Conservation (phyloP, 2,797 vertebrate genomes). For the Anguilla obscura region DNA sequence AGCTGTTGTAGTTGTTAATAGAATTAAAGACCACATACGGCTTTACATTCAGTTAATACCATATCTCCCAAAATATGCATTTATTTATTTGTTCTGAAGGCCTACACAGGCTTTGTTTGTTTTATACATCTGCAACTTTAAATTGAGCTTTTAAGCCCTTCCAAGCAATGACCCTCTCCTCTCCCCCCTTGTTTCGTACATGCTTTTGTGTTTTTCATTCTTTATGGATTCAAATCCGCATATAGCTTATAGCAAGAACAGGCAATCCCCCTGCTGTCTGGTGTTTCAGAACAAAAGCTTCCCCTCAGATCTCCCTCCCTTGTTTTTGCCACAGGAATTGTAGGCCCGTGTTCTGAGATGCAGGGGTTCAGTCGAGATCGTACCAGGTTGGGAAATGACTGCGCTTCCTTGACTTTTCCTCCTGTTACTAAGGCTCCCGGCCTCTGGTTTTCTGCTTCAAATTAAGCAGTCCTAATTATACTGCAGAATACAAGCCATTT, state of each 20-base stretch:
- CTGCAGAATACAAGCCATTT: slow-evolving; percentile 17
- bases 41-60: slow-evolving; percentile 56
- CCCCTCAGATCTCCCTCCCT: neutral
- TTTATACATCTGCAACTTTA: slow-evolving; percentile 48
- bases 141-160: neutral
- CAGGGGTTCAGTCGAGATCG: slow-evolving; percentile 41
- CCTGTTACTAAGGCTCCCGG: neutral
- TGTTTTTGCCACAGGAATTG: slow-evolving; percentile 40
- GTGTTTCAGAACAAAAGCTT: slow-evolving; percentile 8
- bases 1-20: slow-evolving; percentile 56
- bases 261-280: neutral
- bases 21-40: slow-evolving; percentile 42
- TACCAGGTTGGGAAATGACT: slow-evolving; percentile 44
- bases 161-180: neutral
- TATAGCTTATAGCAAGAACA: slow-evolving; percentile 14
- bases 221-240: neutral
- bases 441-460: neutral
- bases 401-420: slow-evolving; percentile 23
- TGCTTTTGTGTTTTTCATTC: slow-evolving; percentile 5
- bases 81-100: slow-evolving; percentile 9
- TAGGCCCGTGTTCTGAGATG: slow-evolving; percentile 25
- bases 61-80: neutral
- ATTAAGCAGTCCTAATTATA: slow-evolving; percentile 11
- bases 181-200: neutral
- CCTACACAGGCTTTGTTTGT: slow-evolving; percentile 25